Evolutionary conservation across 2,888 invertebrate genomes (phyloP), one percentile per base, ranked within the genome.

Genomic region (Dolichopus griseipennis): DNA sequence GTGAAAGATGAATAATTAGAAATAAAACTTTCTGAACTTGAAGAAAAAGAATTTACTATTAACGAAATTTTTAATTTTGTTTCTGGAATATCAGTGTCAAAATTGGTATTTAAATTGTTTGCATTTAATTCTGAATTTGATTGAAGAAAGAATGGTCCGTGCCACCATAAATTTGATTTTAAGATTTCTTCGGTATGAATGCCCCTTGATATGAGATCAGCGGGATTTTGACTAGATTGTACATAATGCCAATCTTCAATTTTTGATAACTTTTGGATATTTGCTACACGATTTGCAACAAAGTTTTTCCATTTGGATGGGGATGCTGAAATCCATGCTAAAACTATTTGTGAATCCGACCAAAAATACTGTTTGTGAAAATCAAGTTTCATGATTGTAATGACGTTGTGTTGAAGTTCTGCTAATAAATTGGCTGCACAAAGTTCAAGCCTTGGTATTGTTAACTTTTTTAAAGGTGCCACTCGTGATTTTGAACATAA

Each of bases 401-500:
- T 22, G 0, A 63, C 21, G 21, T 15, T 27, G 22, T 63, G 7
- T 22, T 15, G 21, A 63, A 69, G 43, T 66, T 63, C 64, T 64
- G 65, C 65, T 20, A 64, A 37, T 37, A 68, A 41, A 15, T 65
- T 20, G n/a, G 65, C 61, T 20, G 68, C 66, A 41, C 70, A 68
- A 12, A 70, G 21, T 65, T 70, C 67, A 22, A 70, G 12, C 43
- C 68, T 41, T 43, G 66, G 66, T 12, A 69, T 6, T 41, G 65
- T 67, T 41, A 64, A 37, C 41, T 61, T 65, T 33, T 69, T 68
- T 20, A 68, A 6, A 33, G 69, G 71, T n/a, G 69, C 70, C 18
- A 68, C 71, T 0, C 67, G 27, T 7, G 65, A 68, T 65, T 69
- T 72, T 18, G 68, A 37, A 65, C 71, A 70, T 18, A 70, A 41